Evolutionary conservation across 37 sponge, comb jelly and placozoan genomes (phyloP).

Genomic region (Geodia barretti): DNA sequence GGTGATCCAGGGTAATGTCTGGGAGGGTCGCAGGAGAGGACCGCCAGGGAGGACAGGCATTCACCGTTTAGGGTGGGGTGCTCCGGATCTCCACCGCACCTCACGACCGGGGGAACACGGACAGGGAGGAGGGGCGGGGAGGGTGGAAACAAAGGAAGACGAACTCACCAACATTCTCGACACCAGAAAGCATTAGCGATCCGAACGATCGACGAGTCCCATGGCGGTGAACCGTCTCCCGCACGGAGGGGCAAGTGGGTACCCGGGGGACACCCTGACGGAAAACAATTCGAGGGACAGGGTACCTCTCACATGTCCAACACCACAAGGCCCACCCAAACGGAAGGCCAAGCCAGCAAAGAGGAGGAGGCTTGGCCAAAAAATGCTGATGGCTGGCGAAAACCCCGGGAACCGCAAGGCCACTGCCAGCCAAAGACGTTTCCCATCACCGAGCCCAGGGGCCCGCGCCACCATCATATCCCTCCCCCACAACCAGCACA

Average conservation of each 20-base stretch:
- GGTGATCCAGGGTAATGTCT: slow-evolving; percentile 45
- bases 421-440: neutral
- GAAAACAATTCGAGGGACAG: too few species aligned
- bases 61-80: neutral
- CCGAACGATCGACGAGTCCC: slow-evolving; percentile 4
- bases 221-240: neutral
- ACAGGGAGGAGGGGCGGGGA: too few species aligned
- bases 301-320: slow-evolving; percentile 4
- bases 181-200: slow-evolving; percentile 11
- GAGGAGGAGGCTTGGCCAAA: slow-evolving; percentile 13
- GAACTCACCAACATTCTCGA: slow-evolving; percentile 7
- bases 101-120: slow-evolving; percentile 54
- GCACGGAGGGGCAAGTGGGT: neutral
- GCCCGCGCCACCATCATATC: neutral
- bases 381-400: slow-evolving; percentile 14
- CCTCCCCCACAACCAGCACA: neutral
- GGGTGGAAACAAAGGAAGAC: slow-evolving; percentile 13
- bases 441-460: neutral
- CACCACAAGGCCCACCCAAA: slow-evolving; percentile 15
- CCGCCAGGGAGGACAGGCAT: neutral
- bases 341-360: slow-evolving; percentile 20
- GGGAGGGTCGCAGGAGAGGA: slow-evolving; percentile 66
- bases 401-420: neutral
- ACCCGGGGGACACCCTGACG: too few species aligned
- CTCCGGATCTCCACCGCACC: slow-evolving; percentile 38